These are phyloP conservation scores for Antrozous pallidus DNA, from an alignment of 2,797 vertebrate species.

Conservation along the genomic window DNA sequence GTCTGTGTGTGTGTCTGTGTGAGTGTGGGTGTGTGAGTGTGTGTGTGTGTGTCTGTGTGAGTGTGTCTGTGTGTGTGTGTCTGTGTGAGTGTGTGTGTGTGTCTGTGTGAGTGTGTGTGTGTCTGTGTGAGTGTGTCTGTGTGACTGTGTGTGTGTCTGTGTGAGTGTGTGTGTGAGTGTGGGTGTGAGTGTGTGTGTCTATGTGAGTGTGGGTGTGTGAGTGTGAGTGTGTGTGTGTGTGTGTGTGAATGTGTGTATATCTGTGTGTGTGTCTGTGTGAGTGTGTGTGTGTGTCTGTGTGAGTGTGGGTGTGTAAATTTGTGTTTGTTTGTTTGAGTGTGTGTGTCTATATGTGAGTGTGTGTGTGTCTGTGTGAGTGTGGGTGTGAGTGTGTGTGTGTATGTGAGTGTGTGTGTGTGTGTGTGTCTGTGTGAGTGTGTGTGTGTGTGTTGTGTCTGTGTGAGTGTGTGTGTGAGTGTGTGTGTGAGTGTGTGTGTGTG, in stretches of 20 bases:
- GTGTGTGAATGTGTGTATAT: fast-evolving
- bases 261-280: too few species aligned
- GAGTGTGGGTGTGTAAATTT: neutral
- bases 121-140: too few species aligned
- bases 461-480: neutral
- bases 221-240: too few species aligned
- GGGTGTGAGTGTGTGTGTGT: fast-evolving
- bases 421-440: neutral
- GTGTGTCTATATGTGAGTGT: too few species aligned
- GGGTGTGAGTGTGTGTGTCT: too few species aligned
- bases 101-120: too few species aligned
- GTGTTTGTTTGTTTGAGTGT: neutral
- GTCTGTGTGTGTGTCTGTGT: neutral
- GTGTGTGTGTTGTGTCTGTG: neutral
- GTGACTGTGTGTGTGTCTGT: too few species aligned
- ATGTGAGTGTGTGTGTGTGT: neutral
- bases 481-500: fast-evolving
- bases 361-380: fast-evolving
- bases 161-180: too few species aligned
- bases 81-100: fast-evolving
- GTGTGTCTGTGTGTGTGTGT: too few species aligned
- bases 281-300: neutral
- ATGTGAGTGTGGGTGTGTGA: neutral
- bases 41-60: too few species aligned
- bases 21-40: fast-evolving